Evolutionary conservation across 37 sponge, comb jelly and placozoan genomes (phyloP).

Genomic region (Theonella swinhoei): DNA sequence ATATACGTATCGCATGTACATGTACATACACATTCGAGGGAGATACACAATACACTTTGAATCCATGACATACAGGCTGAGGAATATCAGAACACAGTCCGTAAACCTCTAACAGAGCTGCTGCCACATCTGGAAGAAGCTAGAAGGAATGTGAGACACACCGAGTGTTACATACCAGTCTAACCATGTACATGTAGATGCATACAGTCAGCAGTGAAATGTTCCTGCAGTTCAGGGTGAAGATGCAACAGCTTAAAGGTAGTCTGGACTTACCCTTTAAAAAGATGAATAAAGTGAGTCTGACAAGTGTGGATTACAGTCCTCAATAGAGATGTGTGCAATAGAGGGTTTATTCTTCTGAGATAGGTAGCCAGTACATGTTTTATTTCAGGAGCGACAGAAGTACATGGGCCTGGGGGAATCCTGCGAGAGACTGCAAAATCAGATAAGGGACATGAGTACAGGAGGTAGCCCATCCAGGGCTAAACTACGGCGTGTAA

Average conservation of each 20-base stretch:
- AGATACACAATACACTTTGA: too few species aligned
- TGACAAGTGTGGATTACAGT: too few species aligned
- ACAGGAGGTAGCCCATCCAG: background rate
- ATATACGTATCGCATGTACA: too few species aligned
- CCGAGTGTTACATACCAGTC: slow-evolving; percentile 32
- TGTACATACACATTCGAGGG: too few species aligned
- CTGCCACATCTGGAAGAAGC: slow-evolving; percentile 65
- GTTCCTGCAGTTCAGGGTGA: background rate
- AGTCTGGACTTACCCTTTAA: background rate
- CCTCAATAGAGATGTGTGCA: too few species aligned
- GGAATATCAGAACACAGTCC: slow-evolving; percentile 36
- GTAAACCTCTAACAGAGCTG: slow-evolving; percentile 57
- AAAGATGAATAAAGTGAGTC: background rate
- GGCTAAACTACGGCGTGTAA: background rate
- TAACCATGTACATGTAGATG: slow-evolving; percentile 25
- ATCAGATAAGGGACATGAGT: background rate
- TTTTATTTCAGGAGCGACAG: slow-evolving; percentile 34
- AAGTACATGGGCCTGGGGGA: slow-evolving; percentile 48
- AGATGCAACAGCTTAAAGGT: background rate
- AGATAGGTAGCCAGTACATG: too few species aligned
- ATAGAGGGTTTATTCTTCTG: background rate
- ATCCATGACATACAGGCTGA: slow-evolving; percentile 36
- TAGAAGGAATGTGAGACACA: slow-evolving; percentile 58
- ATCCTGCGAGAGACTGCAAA: background rate
- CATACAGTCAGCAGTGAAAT: too few species aligned